These are phyloP conservation scores for Priocnemis perturbator DNA, from an alignment of 2,888 invertebrate genomes.

Conservation along the genomic window DNA sequence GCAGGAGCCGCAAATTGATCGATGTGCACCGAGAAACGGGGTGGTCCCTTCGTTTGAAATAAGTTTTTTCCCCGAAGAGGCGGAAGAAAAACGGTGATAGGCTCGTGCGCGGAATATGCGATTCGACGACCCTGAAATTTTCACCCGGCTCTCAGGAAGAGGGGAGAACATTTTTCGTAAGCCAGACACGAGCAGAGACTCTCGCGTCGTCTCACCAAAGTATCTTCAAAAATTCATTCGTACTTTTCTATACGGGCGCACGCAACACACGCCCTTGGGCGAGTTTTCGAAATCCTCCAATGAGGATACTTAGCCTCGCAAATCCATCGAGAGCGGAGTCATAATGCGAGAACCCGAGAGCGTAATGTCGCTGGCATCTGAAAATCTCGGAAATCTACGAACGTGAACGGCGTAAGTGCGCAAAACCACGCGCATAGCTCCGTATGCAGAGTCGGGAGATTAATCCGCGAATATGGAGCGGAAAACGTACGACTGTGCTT, in stretches of 20 bases:
- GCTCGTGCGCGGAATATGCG: conserved; percentile 10
- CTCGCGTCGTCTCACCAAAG: conserved; percentile 1
- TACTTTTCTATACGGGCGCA: not conserved
- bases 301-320: too few species aligned
- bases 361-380: too few species aligned
- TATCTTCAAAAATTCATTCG: conserved; percentile 18
- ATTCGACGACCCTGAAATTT: conserved; percentile 19
- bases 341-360: too few species aligned
- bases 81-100: conserved; percentile 4
- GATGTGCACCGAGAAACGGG: not conserved
- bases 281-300: too few species aligned
- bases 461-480: too few species aligned
- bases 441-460: too few species aligned
- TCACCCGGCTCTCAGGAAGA: not conserved
- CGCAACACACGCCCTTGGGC: too few species aligned
- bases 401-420: too few species aligned
- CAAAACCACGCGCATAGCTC: too few species aligned
- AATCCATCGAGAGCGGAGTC: too few species aligned
- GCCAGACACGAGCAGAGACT: conserved; percentile 7
- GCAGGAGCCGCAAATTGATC: not conserved
- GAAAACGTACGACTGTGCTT: not conserved
- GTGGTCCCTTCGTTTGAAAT: not conserved
- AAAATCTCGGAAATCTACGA: too few species aligned
- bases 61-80: not conserved
- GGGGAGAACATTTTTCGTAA: conserved; percentile 9